These are phyloP conservation scores for Neomicropteryx cornuta DNA, from an alignment of 1,140 invertebrate genomes.

Conservation along the genomic window DNA sequence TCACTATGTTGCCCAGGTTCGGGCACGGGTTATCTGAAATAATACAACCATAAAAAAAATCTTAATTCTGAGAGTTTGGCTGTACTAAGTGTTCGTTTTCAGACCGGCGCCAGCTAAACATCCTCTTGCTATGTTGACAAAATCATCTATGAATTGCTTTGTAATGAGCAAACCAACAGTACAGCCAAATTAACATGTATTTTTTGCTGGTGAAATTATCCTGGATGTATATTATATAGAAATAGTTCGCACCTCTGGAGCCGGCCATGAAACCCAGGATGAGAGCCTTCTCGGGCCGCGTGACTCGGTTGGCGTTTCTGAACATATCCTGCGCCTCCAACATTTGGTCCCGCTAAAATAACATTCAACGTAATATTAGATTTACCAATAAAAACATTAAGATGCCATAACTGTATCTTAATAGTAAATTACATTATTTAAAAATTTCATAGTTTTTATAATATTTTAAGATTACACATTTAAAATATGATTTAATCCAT, in stretches of 20 bases:
- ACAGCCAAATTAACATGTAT: no score
- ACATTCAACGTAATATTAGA: slow-evolving; percentile 17
- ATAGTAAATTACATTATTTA: slow-evolving; percentile 6
- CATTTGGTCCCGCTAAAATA: slow-evolving; percentile 83
- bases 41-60: slow-evolving; percentile 15
- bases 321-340: slow-evolving; percentile 97
- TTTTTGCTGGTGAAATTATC: no score
- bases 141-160: no score
- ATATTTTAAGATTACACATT: no score
- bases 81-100: no score
- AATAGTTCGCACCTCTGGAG: slow-evolving; percentile 72
- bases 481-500: no score
- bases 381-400: slow-evolving; percentile 13
- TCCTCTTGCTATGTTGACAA: no score
- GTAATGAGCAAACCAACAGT: no score
- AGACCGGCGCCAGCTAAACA: no score
- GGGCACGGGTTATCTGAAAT: slow-evolving; percentile 86
- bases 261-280: slow-evolving; percentile 98
- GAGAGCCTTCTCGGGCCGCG: slow-evolving; percentile 89
- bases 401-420: slow-evolving; percentile 1
- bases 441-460: background rate
- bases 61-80: slow-evolving; percentile 1
- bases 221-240: no score
- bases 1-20: slow-evolving; percentile 84
- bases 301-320: slow-evolving; percentile 88